These are phyloP conservation scores for Nomada fucata DNA, from an alignment of 2,888 invertebrate species.

Conservation along the genomic window DNA sequence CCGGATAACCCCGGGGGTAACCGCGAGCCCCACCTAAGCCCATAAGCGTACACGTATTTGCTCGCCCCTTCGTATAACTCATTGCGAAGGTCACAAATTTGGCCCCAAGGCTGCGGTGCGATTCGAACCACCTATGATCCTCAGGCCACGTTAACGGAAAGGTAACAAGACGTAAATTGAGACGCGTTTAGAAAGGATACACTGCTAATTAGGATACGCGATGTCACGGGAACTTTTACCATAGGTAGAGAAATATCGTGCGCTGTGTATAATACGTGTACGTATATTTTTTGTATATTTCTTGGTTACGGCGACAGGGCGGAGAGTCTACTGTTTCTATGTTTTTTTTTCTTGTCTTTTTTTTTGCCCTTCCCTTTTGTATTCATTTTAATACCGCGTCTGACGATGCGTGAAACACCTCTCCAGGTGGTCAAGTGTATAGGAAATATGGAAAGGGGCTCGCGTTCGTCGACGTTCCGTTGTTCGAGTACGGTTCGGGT, in stretches of 20 bases:
- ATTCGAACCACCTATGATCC: slow-evolving; percentile 55
- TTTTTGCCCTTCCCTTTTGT: too few relatives aligned
- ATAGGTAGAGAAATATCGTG: too few relatives aligned
- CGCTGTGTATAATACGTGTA: too few relatives aligned
- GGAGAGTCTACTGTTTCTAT: too few relatives aligned
- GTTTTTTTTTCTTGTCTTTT: too few relatives aligned
- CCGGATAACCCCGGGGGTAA: slow-evolving; percentile 80
- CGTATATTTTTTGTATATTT: too few relatives aligned
- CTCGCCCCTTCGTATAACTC: slow-evolving; percentile 64
- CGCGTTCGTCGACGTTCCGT: slow-evolving; percentile 13
- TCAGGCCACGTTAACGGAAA: slow-evolving; percentile 28
- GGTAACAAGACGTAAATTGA: slow-evolving; percentile 60
- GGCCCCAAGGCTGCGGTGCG: slow-evolving; percentile 42
- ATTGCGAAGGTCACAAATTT: slow-evolving; percentile 67
- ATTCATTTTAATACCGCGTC: too few relatives aligned
- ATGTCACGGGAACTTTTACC: not conserved
- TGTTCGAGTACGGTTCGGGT: not conserved
- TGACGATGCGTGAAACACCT: not conserved
- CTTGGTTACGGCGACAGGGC: too few relatives aligned
- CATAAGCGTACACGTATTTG: slow-evolving; percentile 76
- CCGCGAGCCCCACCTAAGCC: slow-evolving; percentile 79
- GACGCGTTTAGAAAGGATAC: slow-evolving; percentile 52
- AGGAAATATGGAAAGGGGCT: not conserved
- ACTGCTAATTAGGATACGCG: slow-evolving; percentile 17
- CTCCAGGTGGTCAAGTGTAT: slow-evolving; percentile 5